Evolutionary conservation across 64 coral and sea anemone species (phyloP).

Genomic region (Pocillopora damicornis): DNA sequence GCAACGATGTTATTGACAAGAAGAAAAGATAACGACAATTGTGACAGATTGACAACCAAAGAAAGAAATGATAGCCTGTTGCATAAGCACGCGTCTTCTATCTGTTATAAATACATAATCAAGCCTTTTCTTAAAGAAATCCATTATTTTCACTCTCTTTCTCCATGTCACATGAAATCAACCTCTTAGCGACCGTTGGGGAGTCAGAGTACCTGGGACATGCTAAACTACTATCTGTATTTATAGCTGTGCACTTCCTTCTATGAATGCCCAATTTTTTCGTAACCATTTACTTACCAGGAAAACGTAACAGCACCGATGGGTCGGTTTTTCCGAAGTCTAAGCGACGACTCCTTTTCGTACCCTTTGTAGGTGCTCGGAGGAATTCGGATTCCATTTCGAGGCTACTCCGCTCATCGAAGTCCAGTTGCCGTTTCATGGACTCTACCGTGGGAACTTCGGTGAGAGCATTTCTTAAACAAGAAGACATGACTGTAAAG

Average conservation of each 20-base stretch:
- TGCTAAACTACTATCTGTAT: neutral
- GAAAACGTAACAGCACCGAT: neutral
- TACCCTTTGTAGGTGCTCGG: neutral
- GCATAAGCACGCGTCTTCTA: too few relatives aligned
- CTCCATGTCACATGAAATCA: too few relatives aligned
- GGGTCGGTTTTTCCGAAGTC: constrained; percentile 9
- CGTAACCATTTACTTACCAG: neutral
- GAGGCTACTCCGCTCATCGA: neutral
- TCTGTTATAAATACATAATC: too few relatives aligned
- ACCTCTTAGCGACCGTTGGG: too few relatives aligned
- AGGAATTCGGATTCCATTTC: neutral
- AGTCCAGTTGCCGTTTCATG: constrained; percentile 14
- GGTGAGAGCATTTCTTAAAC: neutral
- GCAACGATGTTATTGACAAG: too few relatives aligned
- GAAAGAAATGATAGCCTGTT: too few relatives aligned
- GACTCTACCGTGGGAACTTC: neutral
- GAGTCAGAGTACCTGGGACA: neutral
- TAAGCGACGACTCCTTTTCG: neutral
- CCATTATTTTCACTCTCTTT: too few relatives aligned
- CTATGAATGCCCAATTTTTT: neutral
- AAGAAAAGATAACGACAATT: too few relatives aligned
- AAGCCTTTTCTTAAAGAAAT: too few relatives aligned
- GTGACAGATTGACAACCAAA: too few relatives aligned
- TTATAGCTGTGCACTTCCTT: neutral
- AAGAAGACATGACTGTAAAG: neutral